These are phyloP conservation scores for Campylorhamphus procurvoides DNA, from an alignment of 2,113 vertebrate species.

Conservation along the genomic window DNA sequence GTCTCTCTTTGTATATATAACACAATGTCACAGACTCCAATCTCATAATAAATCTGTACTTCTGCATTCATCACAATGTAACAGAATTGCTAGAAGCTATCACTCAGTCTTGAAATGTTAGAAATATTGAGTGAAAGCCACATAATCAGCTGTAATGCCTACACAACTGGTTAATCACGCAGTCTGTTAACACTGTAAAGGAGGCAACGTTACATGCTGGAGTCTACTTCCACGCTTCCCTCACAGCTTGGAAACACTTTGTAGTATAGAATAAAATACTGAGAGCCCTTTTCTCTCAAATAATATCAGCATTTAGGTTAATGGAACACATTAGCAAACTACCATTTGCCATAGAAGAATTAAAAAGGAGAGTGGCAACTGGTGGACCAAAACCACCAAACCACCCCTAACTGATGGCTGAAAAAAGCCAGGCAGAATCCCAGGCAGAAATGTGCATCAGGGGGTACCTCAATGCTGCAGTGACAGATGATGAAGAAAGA, in stretches of 20 bases:
- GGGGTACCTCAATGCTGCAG: background rate
- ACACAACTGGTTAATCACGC: background rate
- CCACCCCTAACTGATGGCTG: background rate
- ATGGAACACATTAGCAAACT: background rate
- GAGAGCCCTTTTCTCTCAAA: background rate
- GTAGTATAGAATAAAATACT: background rate
- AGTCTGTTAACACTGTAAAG: background rate
- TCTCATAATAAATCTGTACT: background rate
- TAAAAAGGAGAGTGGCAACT: background rate
- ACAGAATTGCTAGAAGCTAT: background rate
- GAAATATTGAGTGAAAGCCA: background rate
- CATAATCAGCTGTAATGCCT: background rate
- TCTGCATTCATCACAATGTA: background rate
- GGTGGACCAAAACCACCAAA: background rate
- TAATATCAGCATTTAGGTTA: background rate
- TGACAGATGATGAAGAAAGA: background rate
- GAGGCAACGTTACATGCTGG: background rate
- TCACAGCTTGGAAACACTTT: background rate
- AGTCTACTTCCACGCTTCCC: background rate
- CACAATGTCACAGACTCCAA: background rate
- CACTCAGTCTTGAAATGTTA: background rate
- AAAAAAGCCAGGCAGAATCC: background rate
- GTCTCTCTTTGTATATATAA: no score
- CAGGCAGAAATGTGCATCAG: background rate
- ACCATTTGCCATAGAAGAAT: background rate